Evolutionary conservation across 2,888 invertebrate species (phyloP).

Genomic region (Lottia scabra): DNA sequence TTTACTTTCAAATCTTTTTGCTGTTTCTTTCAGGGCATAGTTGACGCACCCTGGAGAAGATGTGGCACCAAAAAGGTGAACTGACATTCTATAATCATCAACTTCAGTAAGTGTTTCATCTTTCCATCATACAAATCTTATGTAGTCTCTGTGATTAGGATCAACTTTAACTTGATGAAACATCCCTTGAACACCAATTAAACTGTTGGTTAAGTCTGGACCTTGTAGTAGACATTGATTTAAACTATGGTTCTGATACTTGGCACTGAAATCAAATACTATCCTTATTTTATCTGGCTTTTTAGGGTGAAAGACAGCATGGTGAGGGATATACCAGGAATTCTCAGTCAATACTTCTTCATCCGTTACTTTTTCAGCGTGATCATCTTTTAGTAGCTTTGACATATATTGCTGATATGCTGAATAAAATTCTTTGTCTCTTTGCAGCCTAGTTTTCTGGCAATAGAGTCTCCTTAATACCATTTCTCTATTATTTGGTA

Average conservation of each 20-base stretch:
- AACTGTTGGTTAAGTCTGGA: constrained; percentile 29
- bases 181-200: constrained; percentile 32
- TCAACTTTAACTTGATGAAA: constrained; percentile 20
- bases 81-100: constrained; percentile 30
- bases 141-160: constrained; percentile 17
- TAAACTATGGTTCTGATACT: constrained; percentile 11
- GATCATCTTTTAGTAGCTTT: too few relatives aligned
- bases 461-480: not conserved
- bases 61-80: constrained; percentile 30
- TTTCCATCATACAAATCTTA: constrained; percentile 30
- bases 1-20: constrained; percentile 10
- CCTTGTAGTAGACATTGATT: constrained; percentile 32
- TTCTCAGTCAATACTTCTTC: too few relatives aligned
- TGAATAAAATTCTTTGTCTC: not conserved
- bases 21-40: constrained; percentile 27
- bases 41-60: constrained; percentile 34
- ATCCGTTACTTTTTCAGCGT: too few relatives aligned
- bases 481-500: not conserved
- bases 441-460: too few relatives aligned
- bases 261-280: constrained; percentile 34
- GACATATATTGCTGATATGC: too few relatives aligned
- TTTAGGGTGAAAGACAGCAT: too few relatives aligned
- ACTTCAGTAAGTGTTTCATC: constrained; percentile 5
- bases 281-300: too few relatives aligned
- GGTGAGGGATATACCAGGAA: too few relatives aligned